Base-by-base conservation (phyloP, 1,140 invertebrate species). In the Campoletis sonorensis region DNA sequence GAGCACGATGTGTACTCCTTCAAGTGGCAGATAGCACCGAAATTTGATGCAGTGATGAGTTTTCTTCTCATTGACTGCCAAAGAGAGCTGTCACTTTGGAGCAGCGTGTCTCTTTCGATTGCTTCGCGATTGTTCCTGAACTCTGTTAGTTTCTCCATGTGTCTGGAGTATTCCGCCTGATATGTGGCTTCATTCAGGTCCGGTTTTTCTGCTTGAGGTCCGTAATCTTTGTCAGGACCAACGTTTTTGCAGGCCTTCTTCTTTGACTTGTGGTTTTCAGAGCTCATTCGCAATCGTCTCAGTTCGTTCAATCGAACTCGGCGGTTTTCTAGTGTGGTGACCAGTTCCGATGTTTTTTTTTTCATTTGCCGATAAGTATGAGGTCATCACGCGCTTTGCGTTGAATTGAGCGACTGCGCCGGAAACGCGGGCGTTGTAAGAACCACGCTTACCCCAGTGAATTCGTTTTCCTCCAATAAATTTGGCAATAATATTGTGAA, bases 11-110 rank as follows among this genome's bases (percentile, higher is more conserved):
- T 85, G 33, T 79, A 40, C 26, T 30, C 72, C 71, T 81, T 79
- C 61, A 80, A 79, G 82, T 86, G 87, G 33, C 85, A 86, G 30
- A 89, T 81, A 75, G 58, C 79, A 73, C 88, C 86, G 86, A 89
- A 90, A 81, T 90, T 87, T 0, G 87, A 90, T 23, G 88, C 88
- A n/a, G 89, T 90, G 26, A 90, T 67, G 18, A 85, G 51, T n/a
- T 85, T 81, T 81, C 80, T 79, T n/a, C 88, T 70, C 23, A 84
- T 76, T 30, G 84, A 82, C 40, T 86, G 71, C 89, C 89, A 90
- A 23, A 86, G 81, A 21, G 75, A 72, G 37, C 61, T 81, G 27
- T 82, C 83, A 13, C 83, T 78, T 82, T 89, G 87, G 16, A 84
- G 70, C 16, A 87, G 21, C 10, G 86, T 89, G n/a, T 76, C 70